Evolutionary conservation across 2,888 invertebrate genomes (phyloP), one percentile per base, ranked within the genome.

Genomic region (Drosophila anomelani): DNA sequence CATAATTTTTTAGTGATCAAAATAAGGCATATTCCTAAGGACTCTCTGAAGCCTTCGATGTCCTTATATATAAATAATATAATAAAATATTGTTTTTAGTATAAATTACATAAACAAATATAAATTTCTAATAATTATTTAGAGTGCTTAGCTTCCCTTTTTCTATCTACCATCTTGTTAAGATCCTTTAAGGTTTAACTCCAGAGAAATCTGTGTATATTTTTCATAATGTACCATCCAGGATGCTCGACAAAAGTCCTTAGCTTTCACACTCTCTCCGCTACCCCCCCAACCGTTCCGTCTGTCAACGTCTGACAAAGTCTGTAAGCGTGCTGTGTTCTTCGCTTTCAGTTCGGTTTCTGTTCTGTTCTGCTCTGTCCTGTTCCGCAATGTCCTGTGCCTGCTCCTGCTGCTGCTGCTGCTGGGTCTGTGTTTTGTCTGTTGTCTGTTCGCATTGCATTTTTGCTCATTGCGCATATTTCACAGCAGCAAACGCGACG

Each of bases 391-490:
- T 51, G 51, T 51, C 49, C 51, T 51, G 51, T 17, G 49, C 49
- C 13, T 10, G 34, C 32, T 44, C 7, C 32, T 17, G 8, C 20
- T 20, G 20, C 20, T 20, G 20, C 41, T 70, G 32, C 20, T 39
- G 32, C 44, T 44, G 53, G 36, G 34, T 49, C 68, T 67, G 68
- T 68, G 79, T 71, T 78, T 77, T 76, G 76, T 70, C 46, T 66
- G 66, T 66, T 67, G 66, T 67, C 67, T 66, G 64, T 36, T 74
- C 85, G 75, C 86, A 83, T 75, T 76, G 77, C 81, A 76, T 81
- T 75, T 84, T 77, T 75, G 75, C 83, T 82, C 81, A 76, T 78
- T 81, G 77, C 76, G 79, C 86, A 81, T 81, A 81, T 81, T 80
- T 83, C 64, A 67, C 73, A 77, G 79, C 62, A 59, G 63, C 56